Base-by-base conservation (phyloP, 2,888 invertebrate genomes). In the Sarcophaga caerulescens region DNA sequence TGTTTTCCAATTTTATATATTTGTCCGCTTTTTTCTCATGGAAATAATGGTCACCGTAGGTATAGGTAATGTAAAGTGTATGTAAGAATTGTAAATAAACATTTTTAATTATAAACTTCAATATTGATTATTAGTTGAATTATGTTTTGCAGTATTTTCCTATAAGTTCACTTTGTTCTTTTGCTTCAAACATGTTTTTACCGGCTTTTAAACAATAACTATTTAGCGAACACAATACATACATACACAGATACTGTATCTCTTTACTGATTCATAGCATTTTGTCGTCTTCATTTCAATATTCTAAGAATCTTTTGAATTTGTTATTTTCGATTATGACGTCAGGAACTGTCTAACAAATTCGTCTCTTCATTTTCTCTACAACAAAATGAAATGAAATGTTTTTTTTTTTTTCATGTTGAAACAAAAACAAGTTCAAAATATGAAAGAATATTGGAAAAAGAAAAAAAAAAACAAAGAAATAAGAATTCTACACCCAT, bases 281-380 rank as follows among this genome's bases (percentile, higher is more conserved):
- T 52, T 52, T 60, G 10, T n/a, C 5, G 25, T 25, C 11, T 57
- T 69, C 14, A 52, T 25, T n/a, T 6, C 17, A 69, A 69, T 70
- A 25, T 69, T 60, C 25, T 59, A 70, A 70, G 47, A 69, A 60
- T 66, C n/a, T 10, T 44, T 80, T 85, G 78, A 88, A 88, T 87
- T 85, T 89, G 88, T 83, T 81, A 88, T 88, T 25, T 89, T 89
- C 88, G 89, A 89, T 90, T 88, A 90, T 91, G 91, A 91, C 90
- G 90, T 89, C 89, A 85, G 74, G 74, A 78, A 82, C 75, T 79
- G 60, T 85, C 70, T 35, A 73, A 69, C 17, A 75, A 69, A n/a
- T 75, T 60, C 57, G 47, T 59, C 80, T 23, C 45, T 68, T 71
- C 63, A 25, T 69, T 59, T 52, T 69, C 45, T 78, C 65, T 65